Evolutionary conservation across 2,797 vertebrate genomes (phyloP), one percentile per base, ranked within the genome.

Genomic region (Gallinago solitaria): DNA sequence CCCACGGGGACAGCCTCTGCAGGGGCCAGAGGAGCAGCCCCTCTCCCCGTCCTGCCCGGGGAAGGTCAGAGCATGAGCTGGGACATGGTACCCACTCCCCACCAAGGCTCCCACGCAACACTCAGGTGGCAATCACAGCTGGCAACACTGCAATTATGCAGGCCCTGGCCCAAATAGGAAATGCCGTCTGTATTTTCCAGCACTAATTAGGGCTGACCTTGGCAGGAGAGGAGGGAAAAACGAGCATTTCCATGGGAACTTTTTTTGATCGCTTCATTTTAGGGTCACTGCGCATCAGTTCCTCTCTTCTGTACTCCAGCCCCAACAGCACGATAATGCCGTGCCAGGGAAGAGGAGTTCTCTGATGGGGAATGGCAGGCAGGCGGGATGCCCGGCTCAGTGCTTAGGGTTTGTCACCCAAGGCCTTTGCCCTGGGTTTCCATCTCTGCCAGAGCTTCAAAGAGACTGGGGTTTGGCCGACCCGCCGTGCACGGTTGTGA

Each of bases 251-350:
- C 48, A 45, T 4, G 23, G 32, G 43, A 85, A 18, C 19, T 57
- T 56, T 73, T 81, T 81, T 59, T 50, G 14, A 56, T 70, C 1
- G 0, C 30, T 79, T 76, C 32, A 25, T 80, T 83, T 83, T 27
- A 28, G 12, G 20, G 19, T 83, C 2, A 23, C 7, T 41, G 50
- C 13, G 0, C 23, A 19, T 32, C 8, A 0, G 7, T 43, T 92
- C 47, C 64, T 69, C 37, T 50, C 32, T 23, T 61, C 56, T 30
- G 41, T 25, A 50, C 12, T 35, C 23, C 16, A 10, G 25, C 4
- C 35, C 39, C 9, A 4, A 37, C 0, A 1, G 32, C 7, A 2
- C 0, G 3, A 45, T 33, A 12, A 30, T 3, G 8, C 12, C 9
- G 0, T 2, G 3, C 5, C 39, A 21, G 25, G 48, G 64, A 79